phyloP scores from a whole-genome alignment of 2,888 invertebrate species.

The Rhopalosiphum nymphaeae region DNA sequence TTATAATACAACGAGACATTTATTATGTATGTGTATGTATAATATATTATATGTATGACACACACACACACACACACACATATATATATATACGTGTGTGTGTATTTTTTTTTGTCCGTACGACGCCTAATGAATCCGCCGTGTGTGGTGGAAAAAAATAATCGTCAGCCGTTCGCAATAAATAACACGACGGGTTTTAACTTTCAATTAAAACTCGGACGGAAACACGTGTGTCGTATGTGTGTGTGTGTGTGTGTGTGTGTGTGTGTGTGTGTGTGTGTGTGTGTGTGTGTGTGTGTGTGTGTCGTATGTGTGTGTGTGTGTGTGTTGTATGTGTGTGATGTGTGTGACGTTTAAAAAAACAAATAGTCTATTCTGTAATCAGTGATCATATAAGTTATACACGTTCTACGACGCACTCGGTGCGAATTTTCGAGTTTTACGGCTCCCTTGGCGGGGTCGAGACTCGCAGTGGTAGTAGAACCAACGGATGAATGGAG shows the following conservation, averaged over 20 bases:
- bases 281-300: too few species aligned
- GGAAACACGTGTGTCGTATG: constrained; percentile 11
- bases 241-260: not conserved
- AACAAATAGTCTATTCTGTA: too few species aligned
- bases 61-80: too few species aligned
- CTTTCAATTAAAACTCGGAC: constrained; percentile 31
- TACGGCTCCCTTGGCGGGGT: not conserved
- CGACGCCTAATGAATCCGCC: constrained; percentile 34
- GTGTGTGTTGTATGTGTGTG: too few species aligned
- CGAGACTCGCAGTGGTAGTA: not conserved
- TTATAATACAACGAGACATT: not conserved
- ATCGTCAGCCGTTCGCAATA: constrained; percentile 30
- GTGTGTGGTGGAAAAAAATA: not conserved
- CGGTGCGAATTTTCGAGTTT: not conserved
- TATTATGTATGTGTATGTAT: not conserved
- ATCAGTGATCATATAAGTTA: too few species aligned
- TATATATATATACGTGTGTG: not conserved
- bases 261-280: not conserved
- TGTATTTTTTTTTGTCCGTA: not conserved
- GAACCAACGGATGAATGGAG: not conserved
- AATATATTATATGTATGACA: not conserved
- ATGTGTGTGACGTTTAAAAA: not conserved
- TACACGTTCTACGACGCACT: too few species aligned
- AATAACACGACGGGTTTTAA: constrained; percentile 29
- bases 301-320: too few species aligned